Evolutionary conservation across 2,888 invertebrate genomes (phyloP), one percentile per base, ranked within the genome.

Genomic region (Conops quadrifasciatus): DNA sequence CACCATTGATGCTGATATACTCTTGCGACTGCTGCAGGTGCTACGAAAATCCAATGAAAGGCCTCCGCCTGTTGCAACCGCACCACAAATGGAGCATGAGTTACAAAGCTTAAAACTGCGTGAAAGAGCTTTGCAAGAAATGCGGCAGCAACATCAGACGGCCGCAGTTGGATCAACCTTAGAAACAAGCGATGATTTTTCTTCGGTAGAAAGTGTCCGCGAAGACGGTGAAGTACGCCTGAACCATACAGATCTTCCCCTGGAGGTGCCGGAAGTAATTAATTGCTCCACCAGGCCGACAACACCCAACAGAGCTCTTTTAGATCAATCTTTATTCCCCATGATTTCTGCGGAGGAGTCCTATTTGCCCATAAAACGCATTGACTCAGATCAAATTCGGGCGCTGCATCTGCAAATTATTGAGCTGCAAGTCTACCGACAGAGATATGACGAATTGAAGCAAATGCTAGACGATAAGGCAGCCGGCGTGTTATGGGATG

Each of bases 31-130:
- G 2, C 72, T 86, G 0, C 88, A 89, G 74, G 91, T 91, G 3
- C 87, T 94, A 82, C 93, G 93, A 82, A 90, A 90, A 1, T 88
- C 92, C 1, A 92, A 92, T 91, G 92, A 92, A 81, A 63, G 67
- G 36, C 91, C 92, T 76, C 93, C 93, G 2, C 92, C 92, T 81
- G 59, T 70, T 58, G 91, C 92, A 76, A 93, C 93, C 2, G 93
- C 93, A 0, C 93, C 93, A 91, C 86, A 91, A 71, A 87, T 95
- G 36, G 91, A 94, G 78, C 90, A 91, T 78, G 93, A 94, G 81
- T 83, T 94, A 36, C 72, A 78, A 53, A 78, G 79, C 19, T 74
- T 84, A 0, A 81, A 80, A 56, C 78, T 81, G 9, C 78, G 86
- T 4, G 86, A 86, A 73, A 77, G 79, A 56, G 81, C 82, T 1